Base-by-base conservation (phyloP, 2,888 invertebrate genomes). In the Temnothorax unifasciatus region DNA sequence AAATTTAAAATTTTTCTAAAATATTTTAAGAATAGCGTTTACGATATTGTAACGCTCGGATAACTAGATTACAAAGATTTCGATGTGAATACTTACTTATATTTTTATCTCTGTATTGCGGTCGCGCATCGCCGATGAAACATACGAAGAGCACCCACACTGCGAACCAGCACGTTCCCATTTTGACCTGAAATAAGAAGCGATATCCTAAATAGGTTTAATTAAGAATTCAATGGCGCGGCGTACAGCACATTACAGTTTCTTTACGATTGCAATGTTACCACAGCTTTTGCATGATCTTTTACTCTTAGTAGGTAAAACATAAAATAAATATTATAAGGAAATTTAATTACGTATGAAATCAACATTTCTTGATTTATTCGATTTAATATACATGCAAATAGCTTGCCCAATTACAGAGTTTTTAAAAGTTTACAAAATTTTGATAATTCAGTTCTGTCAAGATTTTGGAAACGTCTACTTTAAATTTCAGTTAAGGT, bases 41-140 rank as follows among this genome's bases (percentile, higher is more conserved):
- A 44, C 18, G 41, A 54, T 76, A 15, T 66, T 54, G n/a, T 5
- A 66, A 66, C 0, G 11, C 13, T 29, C 4, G 13, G 3, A 57
- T 54, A 25, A 76, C 9, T 38, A 38, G 21, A 38, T 1, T 34
- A 5, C 6, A 50, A 11, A 38, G 15, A 47, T 68, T 77, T 69
- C 3, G 0, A 13, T 54, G 4, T 29, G 5, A 6, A 44, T 71
- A 93, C 93, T 93, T 82, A 93, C 93, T 92, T 87, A 91, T 92
- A 86, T 93, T 93, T 82, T 93, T 93, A 38, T 93, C 93, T 29
- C 92, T 91, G 85, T 91, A 93, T 83, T 93, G 93, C 41, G 91
- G 84, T 57, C 87, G 73, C 18, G 86, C 92, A 57, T 89, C 92
- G 13, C 85, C 88, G 9, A 88, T 81, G 63, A 92, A 84, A 82